Evolutionary conservation across 2,113 vertebrate genomes (phyloP).

Genomic region (Oreochromis spilurus): DNA sequence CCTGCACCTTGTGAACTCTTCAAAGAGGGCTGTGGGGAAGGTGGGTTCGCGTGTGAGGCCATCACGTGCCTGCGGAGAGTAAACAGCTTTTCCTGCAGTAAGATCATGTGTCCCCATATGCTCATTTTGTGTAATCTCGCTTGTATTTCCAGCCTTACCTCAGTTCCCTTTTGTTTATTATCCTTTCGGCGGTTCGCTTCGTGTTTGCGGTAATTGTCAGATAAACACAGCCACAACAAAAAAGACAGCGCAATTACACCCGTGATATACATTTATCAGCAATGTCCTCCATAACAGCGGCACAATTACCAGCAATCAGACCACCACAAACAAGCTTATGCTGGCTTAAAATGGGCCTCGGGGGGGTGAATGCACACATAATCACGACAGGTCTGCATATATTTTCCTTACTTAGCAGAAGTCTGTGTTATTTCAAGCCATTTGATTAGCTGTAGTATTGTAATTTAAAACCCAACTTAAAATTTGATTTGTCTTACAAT

Average conservation of each 20-base stretch:
- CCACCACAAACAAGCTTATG: not conserved
- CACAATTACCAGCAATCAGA: not conserved
- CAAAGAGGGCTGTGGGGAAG: not conserved
- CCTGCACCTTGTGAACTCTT: not conserved
- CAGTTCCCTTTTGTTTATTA: not conserved
- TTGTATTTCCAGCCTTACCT: not conserved
- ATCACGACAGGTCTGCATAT: not conserved
- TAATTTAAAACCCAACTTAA: not conserved
- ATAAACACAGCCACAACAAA: not conserved
- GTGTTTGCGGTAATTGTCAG: not conserved
- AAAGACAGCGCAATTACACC: not conserved
- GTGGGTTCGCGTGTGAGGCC: not conserved
- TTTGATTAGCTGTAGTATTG: not conserved
- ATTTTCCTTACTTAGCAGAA: not conserved
- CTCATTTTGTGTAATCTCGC: not conserved
- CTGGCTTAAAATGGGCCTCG: not conserved
- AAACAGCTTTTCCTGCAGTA: constrained; percentile 43
- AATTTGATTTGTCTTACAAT: not conserved
- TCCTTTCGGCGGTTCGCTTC: not conserved
- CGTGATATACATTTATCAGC: not conserved
- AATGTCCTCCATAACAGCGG: not conserved
- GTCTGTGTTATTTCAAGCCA: not conserved
- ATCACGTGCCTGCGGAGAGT: constrained; percentile 28
- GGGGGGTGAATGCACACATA: not conserved
- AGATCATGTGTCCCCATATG: constrained; percentile 7